phyloP scores from a whole-genome alignment of 2,888 invertebrate genomes.

The Dexiosoma caninum region DNA sequence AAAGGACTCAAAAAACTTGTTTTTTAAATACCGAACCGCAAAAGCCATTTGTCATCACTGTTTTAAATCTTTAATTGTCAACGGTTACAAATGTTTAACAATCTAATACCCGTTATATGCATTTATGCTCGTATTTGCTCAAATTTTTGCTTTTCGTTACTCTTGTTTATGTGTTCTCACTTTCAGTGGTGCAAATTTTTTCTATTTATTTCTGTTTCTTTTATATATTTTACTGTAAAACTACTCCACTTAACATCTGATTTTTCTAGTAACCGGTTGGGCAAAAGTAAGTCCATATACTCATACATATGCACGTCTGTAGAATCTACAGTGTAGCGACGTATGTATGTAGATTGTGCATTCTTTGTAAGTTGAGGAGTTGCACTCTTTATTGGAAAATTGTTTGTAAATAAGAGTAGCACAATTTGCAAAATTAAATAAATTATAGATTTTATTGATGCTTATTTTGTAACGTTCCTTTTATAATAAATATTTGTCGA shows the following conservation, averaged over 20 bases:
- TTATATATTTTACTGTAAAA: neutral
- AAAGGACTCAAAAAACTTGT: too few relatives aligned
- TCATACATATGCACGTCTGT: neutral
- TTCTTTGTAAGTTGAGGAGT: neutral
- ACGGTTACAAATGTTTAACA: constrained; percentile 40
- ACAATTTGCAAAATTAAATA: neutral
- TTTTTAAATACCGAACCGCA: too few relatives aligned
- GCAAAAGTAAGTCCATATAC: neutral
- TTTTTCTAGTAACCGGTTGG: constrained; percentile 53
- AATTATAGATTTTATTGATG: too few relatives aligned
- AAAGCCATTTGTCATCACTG: too few relatives aligned
- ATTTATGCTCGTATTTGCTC: constrained; percentile 16
- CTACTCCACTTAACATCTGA: constrained; percentile 42
- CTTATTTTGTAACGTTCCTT: too few relatives aligned
- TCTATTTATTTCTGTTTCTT: neutral
- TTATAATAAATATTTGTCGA: too few relatives aligned
- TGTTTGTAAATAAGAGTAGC: neutral
- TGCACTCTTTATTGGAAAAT: neutral
- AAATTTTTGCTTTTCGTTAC: neutral
- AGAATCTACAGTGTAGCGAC: too few relatives aligned
- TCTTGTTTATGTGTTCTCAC: constrained; percentile 57
- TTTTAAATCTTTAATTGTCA: constrained; percentile 46
- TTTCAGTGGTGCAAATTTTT: constrained; percentile 45
- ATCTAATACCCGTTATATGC: constrained; percentile 31
- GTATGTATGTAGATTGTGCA: neutral